phyloP scores from a whole-genome alignment of 2,113 vertebrate genomes.

The Theropithecus gelada region DNA sequence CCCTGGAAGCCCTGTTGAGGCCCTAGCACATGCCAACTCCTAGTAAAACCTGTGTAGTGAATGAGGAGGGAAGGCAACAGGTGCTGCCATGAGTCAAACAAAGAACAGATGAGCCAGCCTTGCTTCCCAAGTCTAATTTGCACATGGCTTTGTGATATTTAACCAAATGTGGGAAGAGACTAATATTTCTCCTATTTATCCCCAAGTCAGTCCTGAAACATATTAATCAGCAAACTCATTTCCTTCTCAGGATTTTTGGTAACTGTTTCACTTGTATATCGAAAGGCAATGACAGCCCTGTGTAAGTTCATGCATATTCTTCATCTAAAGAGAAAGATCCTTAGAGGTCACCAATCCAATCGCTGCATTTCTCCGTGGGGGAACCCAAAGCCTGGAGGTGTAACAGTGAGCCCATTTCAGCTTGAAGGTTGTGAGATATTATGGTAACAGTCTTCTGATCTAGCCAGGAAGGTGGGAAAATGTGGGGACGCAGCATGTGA shows the following conservation, averaged over 20 bases:
- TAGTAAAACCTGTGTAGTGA: not conserved
- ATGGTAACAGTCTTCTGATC: not conserved
- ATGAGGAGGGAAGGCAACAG: not conserved
- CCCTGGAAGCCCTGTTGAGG: not conserved
- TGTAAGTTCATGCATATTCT: not conserved
- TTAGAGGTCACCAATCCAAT: not conserved
- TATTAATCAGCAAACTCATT: slow-evolving; percentile 58
- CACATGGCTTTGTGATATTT: slow-evolving; percentile 69
- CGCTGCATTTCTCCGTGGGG: not conserved
- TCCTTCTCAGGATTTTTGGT: slow-evolving; percentile 46
- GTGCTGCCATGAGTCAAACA: not conserved
- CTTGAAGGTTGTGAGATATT: not conserved
- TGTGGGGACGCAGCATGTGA: not conserved
- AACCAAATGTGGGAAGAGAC: slow-evolving; percentile 61
- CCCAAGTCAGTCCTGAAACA: slow-evolving; percentile 36
- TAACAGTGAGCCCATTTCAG: not conserved
- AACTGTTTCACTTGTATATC: not conserved
- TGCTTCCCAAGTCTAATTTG: slow-evolving; percentile 34
- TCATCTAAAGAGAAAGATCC: not conserved
- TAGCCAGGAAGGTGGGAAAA: not conserved
- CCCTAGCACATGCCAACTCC: not conserved
- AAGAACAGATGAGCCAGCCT: not conserved
- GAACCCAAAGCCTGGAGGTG: not conserved
- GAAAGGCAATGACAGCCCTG: not conserved
- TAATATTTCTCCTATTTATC: slow-evolving; percentile 28